Evolutionary conservation across 2,888 invertebrate genomes (phyloP), one percentile per base, ranked within the genome.

Genomic region (Lasioglossum leucozonium): DNA sequence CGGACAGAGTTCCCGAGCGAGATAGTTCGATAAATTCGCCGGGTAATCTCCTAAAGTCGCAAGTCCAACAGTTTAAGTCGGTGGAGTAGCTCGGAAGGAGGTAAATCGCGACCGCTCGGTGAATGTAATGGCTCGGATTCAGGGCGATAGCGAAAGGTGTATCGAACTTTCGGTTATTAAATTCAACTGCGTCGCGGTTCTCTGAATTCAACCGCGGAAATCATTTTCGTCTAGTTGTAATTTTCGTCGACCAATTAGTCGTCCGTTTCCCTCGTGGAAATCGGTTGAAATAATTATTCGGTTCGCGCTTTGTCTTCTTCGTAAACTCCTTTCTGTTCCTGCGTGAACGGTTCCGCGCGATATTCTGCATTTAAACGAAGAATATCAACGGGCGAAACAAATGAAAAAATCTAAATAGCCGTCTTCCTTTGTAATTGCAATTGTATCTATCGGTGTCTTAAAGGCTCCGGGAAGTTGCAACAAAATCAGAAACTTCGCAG

Each of bases 1-100:
- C 79, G 95, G 95, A 62, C 37, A 72, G 95, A 95, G 95, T 95
- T 95, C 95, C 95, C 95, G 78, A 72, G 79, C 83, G 80, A 86
- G 86, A 71, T 88, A 90, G 88, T 89, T 88, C 87, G 81, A 89
- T 89, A 91, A 91, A 92, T 92, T 92, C 89, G 84, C 88, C 86
- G 89, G 88, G 89, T 94, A 94, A 94, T 93, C 93, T 92, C 89
- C 92, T 91, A 93, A 94, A 94, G 93, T 94, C 93, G 91, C 93
- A 94, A 94, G 92, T 94, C 93, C 94, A 94, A 94, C 93, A 94
- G 93, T 92, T 94, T 93, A 93, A 93, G 92, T 92, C 92, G 90
- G 88, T 87, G 89, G 89, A 90, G 89, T 88, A 87, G 90, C 88
- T 81, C 75, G 62, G 51, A 65, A 78, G 81, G 83, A 86, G 88